Evolutionary conservation across 2,797 vertebrate species (phyloP).

Genomic region (Melanotaenia parkinsoni): DNA sequence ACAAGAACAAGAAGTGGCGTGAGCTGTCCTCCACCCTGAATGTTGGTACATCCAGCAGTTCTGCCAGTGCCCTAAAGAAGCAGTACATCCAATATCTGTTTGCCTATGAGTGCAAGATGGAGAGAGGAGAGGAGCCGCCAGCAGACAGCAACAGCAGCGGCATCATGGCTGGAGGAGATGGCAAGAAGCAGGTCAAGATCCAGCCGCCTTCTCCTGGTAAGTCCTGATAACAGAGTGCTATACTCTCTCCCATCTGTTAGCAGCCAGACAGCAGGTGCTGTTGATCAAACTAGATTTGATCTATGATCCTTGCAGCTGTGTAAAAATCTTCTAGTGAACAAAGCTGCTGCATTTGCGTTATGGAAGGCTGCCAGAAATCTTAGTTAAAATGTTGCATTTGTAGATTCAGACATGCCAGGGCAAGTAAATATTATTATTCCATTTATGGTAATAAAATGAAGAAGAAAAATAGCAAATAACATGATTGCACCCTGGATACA

Average conservation of each 20-base stretch:
- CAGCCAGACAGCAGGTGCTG: conserved; percentile 58
- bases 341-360: neutral
- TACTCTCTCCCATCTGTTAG: conserved; percentile 53
- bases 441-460: conserved; percentile 13
- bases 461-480: neutral
- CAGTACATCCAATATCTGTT: conserved; percentile 98
- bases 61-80: conserved; percentile 95
- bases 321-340: neutral
- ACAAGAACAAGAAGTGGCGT: conserved; percentile 98
- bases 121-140: conserved; percentile 93
- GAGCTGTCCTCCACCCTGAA: conserved; percentile 90
- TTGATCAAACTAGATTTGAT: conserved; percentile 52
- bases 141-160: conserved; percentile 87
- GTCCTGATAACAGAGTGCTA: conserved; percentile 50
- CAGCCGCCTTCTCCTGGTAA: conserved; percentile 96
- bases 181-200: conserved; percentile 95
- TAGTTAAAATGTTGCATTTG: neutral
- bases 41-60: conserved; percentile 93
- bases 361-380: neutral
- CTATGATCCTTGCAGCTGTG: conserved; percentile 44
- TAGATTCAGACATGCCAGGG: neutral
- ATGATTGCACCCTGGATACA: conserved; percentile 2
- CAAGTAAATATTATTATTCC: neutral
- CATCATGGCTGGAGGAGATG: conserved; percentile 86
- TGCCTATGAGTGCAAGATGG: conserved; percentile 96